phyloP scores from a whole-genome alignment of 2,888 invertebrate species.

The Andrena minutula region DNA sequence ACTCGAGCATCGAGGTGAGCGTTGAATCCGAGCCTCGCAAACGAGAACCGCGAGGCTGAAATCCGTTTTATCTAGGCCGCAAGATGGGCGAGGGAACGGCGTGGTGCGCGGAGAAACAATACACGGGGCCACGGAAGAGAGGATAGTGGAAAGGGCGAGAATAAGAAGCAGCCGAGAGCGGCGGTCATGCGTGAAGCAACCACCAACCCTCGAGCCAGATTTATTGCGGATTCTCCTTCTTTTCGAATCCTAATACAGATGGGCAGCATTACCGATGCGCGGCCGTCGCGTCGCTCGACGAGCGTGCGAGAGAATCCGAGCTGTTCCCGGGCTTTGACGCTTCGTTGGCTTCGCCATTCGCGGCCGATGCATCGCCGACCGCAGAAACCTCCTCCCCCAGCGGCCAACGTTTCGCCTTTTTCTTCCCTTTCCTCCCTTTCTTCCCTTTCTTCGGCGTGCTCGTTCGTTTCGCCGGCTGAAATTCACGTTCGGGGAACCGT shows the following conservation, averaged over 20 bases:
- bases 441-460: not conserved
- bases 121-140: slow-evolving; percentile 2
- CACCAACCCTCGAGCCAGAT: slow-evolving; percentile 66
- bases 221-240: slow-evolving; percentile 75
- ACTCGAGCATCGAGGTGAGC: slow-evolving; percentile 21
- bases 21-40: not conserved
- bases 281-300: slow-evolving; percentile 14
- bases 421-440: not conserved
- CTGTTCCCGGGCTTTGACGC: slow-evolving; percentile 53
- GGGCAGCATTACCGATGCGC: slow-evolving; percentile 46
- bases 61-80: slow-evolving; percentile 22
- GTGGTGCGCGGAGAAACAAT: slow-evolving; percentile 7
- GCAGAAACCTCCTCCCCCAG: slow-evolving; percentile 43
- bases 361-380: slow-evolving; percentile 49
- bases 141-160: slow-evolving; percentile 9
- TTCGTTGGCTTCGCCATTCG: slow-evolving; percentile 60
- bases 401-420: slow-evolving; percentile 31
- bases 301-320: slow-evolving; percentile 49
- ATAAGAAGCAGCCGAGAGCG: slow-evolving; percentile 39
- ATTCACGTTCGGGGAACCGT: slow-evolving; percentile 24
- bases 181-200: slow-evolving; percentile 73
- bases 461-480: slow-evolving; percentile 21
- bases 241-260: slow-evolving; percentile 70
- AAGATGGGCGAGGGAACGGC: slow-evolving; percentile 4
- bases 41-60: not conserved